Conservation (phyloP, 2,888 invertebrate species). For the Ochlodes sylvanus region DNA sequence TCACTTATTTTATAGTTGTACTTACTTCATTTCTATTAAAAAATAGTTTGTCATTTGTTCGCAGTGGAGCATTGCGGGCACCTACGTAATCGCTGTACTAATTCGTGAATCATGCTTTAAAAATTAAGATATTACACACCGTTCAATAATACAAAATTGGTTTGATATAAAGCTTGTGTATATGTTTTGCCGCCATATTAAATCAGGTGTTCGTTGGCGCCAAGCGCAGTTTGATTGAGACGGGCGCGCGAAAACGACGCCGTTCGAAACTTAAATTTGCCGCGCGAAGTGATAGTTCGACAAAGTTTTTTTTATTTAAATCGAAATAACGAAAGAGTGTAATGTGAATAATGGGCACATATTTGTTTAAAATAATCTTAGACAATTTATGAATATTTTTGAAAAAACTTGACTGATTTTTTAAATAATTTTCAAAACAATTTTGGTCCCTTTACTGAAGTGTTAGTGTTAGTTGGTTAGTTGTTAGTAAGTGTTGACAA, state of each 20-base stretch:
- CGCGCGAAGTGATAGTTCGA: constrained; percentile 60
- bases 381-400: constrained; percentile 28
- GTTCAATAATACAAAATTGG: constrained; percentile 41
- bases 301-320: constrained; percentile 32
- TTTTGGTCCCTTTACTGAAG: constrained; percentile 49
- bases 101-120: constrained; percentile 38
- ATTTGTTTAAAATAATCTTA: constrained; percentile 42
- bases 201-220: constrained; percentile 55
- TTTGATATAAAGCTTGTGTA: constrained; percentile 45
- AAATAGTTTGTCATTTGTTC: constrained; percentile 10
- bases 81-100: constrained; percentile 28
- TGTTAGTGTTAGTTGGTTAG: constrained; percentile 46
- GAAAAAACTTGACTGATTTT: constrained; percentile 33
- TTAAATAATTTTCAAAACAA: constrained; percentile 51
- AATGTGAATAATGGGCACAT: constrained; percentile 51
- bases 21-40: constrained; percentile 1
- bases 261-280: constrained; percentile 50
- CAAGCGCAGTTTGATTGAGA: constrained; percentile 58
- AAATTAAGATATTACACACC: constrained; percentile 43
- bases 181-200: constrained; percentile 52
- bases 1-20: neutral
- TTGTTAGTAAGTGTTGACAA: constrained; percentile 46
- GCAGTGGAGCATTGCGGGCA: constrained; percentile 19
- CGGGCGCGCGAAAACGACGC: constrained; percentile 55
- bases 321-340: constrained; percentile 18